phyloP scores from a whole-genome alignment of 2,113 vertebrate species.

The Perca schrenkii region DNA sequence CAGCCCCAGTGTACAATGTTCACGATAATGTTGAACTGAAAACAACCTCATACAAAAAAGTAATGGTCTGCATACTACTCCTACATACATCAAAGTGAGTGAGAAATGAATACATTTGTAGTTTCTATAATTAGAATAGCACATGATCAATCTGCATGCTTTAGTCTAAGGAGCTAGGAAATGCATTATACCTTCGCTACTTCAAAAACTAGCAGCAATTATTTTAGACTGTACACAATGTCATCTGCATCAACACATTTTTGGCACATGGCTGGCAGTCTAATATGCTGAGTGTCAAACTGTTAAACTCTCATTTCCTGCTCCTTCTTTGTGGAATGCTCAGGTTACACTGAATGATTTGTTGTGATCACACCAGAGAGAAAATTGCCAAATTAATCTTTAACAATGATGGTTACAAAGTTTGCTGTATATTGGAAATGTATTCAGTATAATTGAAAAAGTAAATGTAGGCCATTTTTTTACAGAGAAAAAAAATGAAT shows the following conservation, averaged over 20 bases:
- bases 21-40: not conserved
- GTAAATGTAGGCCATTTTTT: not conserved
- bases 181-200: not conserved
- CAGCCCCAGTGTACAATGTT: not conserved
- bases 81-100: conserved; percentile 25
- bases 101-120: conserved; percentile 35
- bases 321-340: not conserved
- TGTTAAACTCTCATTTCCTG: conserved; percentile 57
- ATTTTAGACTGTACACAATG: not conserved
- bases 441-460: not conserved
- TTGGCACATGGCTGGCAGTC: conserved; percentile 17
- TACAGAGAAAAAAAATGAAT: not conserved
- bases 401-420: conserved; percentile 8
- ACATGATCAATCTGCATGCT: not conserved
- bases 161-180: not conserved
- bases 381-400: not conserved
- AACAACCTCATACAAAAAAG: not conserved
- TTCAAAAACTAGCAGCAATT: conserved; percentile 19
- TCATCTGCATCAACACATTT: conserved; percentile 20
- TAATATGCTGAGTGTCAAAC: conserved; percentile 36
- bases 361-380: not conserved
- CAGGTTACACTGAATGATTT: not conserved
- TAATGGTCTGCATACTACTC: not conserved
- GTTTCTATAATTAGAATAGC: conserved; percentile 40
- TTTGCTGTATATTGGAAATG: not conserved